Percentiles rank a stretch among this genome's conserved stretches.
phyloP scores from a whole-genome alignment of 2,888 invertebrate genomes.

The Anticlea derivata region DNA sequence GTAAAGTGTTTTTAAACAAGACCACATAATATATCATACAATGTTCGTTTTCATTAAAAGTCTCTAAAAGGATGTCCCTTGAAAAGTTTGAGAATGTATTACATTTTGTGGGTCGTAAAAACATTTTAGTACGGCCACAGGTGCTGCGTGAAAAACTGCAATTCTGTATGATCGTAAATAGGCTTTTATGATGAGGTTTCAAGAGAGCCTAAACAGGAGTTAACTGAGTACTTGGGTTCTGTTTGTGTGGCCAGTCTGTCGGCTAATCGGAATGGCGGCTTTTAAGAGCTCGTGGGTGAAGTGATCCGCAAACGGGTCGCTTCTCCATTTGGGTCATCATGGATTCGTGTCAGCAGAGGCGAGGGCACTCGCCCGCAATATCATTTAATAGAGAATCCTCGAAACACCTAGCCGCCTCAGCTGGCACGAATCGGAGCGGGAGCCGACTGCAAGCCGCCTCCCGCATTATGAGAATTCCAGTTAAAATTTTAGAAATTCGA shows the following conservation, averaged over 20 bases:
- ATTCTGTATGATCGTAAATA: slow-evolving; percentile 60
- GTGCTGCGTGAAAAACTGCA: slow-evolving; percentile 64
- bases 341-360: slow-evolving; percentile 58
- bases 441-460: slow-evolving; percentile 19
- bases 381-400: slow-evolving; percentile 32
- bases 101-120: slow-evolving; percentile 66
- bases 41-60: slow-evolving; percentile 32
- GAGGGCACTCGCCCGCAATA: slow-evolving; percentile 50
- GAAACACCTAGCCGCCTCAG: slow-evolving; percentile 22
- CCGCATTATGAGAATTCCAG: slow-evolving; percentile 23
- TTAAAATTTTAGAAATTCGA: slow-evolving; percentile 15
- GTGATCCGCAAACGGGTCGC: slow-evolving; percentile 60
- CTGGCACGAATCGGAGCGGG: not conserved
- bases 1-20: slow-evolving; percentile 1
- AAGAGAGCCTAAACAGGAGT: slow-evolving; percentile 37
- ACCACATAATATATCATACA: slow-evolving; percentile 10
- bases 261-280: slow-evolving; percentile 40
- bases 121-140: slow-evolving; percentile 70
- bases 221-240: slow-evolving; percentile 37
- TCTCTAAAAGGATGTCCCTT: slow-evolving; percentile 30
- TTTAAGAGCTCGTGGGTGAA: slow-evolving; percentile 51
- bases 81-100: slow-evolving; percentile 52
- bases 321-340: slow-evolving; percentile 62
- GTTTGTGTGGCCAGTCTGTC: slow-evolving; percentile 32
- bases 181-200: slow-evolving; percentile 49